phyloP scores from a whole-genome alignment of 1,140 invertebrate species.

The Chelonus insularis region DNA sequence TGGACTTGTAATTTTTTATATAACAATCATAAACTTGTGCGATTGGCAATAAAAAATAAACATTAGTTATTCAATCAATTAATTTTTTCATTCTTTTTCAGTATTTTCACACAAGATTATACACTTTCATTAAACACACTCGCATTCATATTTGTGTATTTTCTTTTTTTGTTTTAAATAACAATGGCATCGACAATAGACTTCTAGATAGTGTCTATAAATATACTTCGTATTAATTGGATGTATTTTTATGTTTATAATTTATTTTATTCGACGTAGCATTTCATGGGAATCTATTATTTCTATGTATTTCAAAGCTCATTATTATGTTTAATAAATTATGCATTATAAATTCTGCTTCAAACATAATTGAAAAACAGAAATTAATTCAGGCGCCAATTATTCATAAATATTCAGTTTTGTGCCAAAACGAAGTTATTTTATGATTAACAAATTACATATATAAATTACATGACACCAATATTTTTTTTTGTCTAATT shows the following conservation, averaged over 20 bases:
- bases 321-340: neutral
- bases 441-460: neutral
- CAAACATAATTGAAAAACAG: neutral
- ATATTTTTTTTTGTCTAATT: neutral
- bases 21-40: conserved; percentile 3
- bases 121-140: neutral
- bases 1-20: too few species aligned
- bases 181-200: conserved; percentile 31
- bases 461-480: neutral
- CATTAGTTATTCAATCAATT: conserved; percentile 3
- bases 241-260: conserved; percentile 15
- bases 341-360: neutral
- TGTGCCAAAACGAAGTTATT: neutral
- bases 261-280: conserved; percentile 1
- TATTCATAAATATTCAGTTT: neutral
- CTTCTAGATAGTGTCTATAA: conserved; percentile 21
- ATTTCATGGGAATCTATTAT: neutral
- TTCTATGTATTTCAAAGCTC: neutral
- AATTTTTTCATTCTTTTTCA: conserved; percentile 1
- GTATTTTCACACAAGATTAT: neutral
- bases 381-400: neutral
- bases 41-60: conserved; percentile 15
- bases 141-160: conserved; percentile 16
- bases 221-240: conserved; percentile 25
- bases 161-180: conserved; percentile 21